Base-by-base conservation (phyloP, 2,113 vertebrate species). In the Mobula birostris region DNA sequence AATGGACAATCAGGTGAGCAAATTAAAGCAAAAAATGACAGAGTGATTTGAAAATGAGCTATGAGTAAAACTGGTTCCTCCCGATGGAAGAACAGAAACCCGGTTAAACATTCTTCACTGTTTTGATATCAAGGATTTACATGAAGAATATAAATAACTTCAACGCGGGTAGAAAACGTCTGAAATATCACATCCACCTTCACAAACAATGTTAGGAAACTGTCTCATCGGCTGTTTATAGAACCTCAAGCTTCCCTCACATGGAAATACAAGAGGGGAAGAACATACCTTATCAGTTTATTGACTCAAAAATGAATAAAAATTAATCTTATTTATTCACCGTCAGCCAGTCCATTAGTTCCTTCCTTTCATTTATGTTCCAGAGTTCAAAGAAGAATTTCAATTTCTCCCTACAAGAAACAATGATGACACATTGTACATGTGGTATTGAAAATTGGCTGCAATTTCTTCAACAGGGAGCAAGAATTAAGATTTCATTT, bases 361-460 rank as follows among this genome's bases (percentile, higher is more conserved):
- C 95, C 14, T 96, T 94, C 95, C 94, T 96, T 95, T 97, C 96
- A 0, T 95, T 95, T 94, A 97, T 94, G 87, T 95, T 95, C 97
- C 96, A 97, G 36, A 97, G 94, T 94, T 96, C 96, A 63, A 94
- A 95, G n/a, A 97, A 96, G 40, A 95, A 94, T 95, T 96, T 96
- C 95, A 96, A 96, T 21, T 94, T 96, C 85, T 95, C 97, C 95
- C 97, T 97, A 91, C 79, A 94, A 94, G 93, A 82, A 94, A 95
- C 11, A 74, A 92, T 92, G 36, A 94, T 83, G 63, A 80, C 94
- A 94, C 40, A 80, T 82, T 56, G 40, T 82, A 61, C 78, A 66
- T 79, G 76, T 32, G 27, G 94, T 66, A 80, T 94, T 63, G 80
- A 94, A 32, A 66, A 29, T 74, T 93, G 91, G 91, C 68, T 93